Evolutionary conservation across 2,113 vertebrate genomes (phyloP), one percentile per base, ranked within the genome.

Genomic region (Sorex araneus): DNA sequence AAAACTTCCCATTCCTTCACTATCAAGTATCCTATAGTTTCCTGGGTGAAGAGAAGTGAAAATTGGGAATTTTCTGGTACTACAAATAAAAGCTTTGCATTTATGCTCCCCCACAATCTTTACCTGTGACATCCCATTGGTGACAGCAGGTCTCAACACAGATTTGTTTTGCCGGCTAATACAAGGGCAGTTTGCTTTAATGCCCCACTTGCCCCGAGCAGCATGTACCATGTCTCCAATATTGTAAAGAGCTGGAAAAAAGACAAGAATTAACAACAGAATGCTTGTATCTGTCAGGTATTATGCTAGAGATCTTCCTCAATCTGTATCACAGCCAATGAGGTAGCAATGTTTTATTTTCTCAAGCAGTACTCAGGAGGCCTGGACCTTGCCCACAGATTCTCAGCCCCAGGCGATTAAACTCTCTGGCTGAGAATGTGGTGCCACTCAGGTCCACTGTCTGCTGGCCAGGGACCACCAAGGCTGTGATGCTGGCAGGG

Each of bases 141-240:
- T 99, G 95, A 99, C 99, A 96, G 98, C 98, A 23, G 99, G 98
- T 95, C 99, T 99, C 94, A 99, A 96, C 32, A 99, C 98, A 0
- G 99, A 98, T 98, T 99, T 99, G 89, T 95, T 98, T 92, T 99
- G 98, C 93, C 99, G 98, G 98, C 97, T 99, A 96, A 99, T 99
- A 97, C 99, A 99, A 0, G 99, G 99, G 93, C 99, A 99, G 77
- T 99, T 99, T 19, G 99, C 99, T 98, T 99, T 99, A 96, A 99
- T 99, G 87, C 99, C 99, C 99, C 99, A 99, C 90, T 99, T 99
- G 87, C 99, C 99, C 96, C 99, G 98, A 34, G 99, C 99, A 95
- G 99, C 98, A 89, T 99, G 99, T 93, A 99, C 99, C 99, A 99
- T 99, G 95, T 99, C 99, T 94, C 99, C 99, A 92, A 99, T 99